Base-by-base conservation (phyloP, 2,888 invertebrate species). In the Melitaea athalia region DNA sequence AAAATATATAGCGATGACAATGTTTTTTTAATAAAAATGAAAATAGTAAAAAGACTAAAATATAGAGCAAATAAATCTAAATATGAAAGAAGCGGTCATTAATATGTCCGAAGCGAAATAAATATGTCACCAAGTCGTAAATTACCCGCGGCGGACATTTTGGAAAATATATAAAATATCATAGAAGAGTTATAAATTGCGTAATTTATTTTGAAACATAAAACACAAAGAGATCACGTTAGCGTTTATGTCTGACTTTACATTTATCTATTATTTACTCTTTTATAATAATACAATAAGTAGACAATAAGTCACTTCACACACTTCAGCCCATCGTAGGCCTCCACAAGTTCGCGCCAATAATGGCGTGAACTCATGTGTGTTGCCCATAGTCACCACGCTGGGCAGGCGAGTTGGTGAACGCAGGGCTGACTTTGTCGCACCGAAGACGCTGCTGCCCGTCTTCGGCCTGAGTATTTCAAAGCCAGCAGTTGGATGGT, bases 91-190 rank as follows among this genome's bases (percentile, higher is more conserved):
- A 49, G 53, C 47, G 42, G 15, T 42, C 53, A 66, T 61, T 55
- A 62, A 67, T 57, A 47, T 31, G 47, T 67, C 55, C 5, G 11
- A 61, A 17, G 24, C 0, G 17, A 12, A 45, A 67, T 55, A 67
- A 67, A 67, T 57, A 49, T 57, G 61, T 67, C 61, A 24, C 55
- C 66, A 42, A 38, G 45, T 57, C 62, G 31, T 57, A 62, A 38
- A 49, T 67, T 14, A 55, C 6, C 38, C 38, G 38, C 42, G 6
- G 38, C 57, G 42, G 15, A 57, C 57, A 42, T 57, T 57, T 42
- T 42, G 42, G 42, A 57, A 57, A 42, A 42, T 57, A 42, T 42
- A 15, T 15, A 42, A 52, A 55, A 57, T 15, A 7, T 42, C 57
- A 38, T 42, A 42, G 15, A 15, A 10, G 38, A 8, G 15, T 42